Conservation (phyloP, 2,888 invertebrate species). For the Pandemis heparana region DNA sequence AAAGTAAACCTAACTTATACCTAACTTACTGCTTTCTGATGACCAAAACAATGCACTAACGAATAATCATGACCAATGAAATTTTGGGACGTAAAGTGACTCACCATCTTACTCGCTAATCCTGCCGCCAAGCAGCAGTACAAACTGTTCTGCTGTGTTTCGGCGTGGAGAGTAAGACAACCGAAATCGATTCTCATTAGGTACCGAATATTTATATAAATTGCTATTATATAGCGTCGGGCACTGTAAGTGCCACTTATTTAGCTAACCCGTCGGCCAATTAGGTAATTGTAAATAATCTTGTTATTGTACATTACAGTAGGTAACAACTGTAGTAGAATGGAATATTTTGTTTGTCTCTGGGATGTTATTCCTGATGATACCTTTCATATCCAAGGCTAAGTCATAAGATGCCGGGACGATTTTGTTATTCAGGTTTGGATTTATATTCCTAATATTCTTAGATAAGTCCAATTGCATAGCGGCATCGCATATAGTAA, state of each 20-base stretch:
- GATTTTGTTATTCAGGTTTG: background rate
- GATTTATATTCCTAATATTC: background rate
- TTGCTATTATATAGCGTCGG: background rate
- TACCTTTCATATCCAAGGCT: background rate
- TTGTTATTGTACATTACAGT: constrained; percentile 20
- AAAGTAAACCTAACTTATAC: too few species aligned
- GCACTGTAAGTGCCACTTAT: constrained; percentile 5
- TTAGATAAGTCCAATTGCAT: background rate
- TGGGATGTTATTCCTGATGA: constrained; percentile 11
- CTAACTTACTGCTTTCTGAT: too few species aligned
- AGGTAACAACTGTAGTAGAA: constrained; percentile 15
- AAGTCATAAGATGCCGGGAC: background rate
- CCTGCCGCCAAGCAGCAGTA: too few species aligned
- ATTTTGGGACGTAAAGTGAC: too few species aligned
- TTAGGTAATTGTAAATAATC: constrained; percentile 15
- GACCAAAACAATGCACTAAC: too few species aligned
- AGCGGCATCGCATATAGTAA: background rate
- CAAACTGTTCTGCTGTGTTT: too few species aligned
- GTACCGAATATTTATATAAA: too few species aligned
- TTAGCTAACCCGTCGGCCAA: background rate
- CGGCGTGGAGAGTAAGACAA: too few species aligned
- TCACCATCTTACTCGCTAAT: too few species aligned
- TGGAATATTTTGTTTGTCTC: constrained; percentile 14
- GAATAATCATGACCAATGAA: too few species aligned
- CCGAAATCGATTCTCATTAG: background rate